Base-by-base conservation (phyloP, 2,888 invertebrate genomes). In the Drosophila mimica region DNA sequence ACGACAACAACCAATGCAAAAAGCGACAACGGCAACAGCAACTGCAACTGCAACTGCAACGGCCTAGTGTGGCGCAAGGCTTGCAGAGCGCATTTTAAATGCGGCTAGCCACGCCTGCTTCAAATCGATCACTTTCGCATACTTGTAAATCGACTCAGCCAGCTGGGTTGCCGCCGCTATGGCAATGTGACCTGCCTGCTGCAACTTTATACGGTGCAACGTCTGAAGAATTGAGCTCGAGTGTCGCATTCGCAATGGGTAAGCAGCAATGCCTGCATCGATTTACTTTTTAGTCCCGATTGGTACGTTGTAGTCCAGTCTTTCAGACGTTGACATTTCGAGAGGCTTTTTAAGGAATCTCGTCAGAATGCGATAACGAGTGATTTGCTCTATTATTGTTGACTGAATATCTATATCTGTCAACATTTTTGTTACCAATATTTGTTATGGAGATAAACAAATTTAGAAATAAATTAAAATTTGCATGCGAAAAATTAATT, bases 91-190 rank as follows among this genome's bases (percentile, higher is more conserved):
- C 76, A 79, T 83, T 81, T 64, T 59, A 78, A 82, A 84, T 79
- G 70, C 79, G 71, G 76, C 68, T 65, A 51, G 71, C 91, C 88
- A 90, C 88, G 91, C 88, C 88, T 83, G 88, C 74, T 59, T 88
- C 68, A 90, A 90, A 90, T 90, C 91, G 88, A 88, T 88, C 91
- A 88, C 88, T 88, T 88, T 88, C 91, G 89, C 86, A 89, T 88
- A 59, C 71, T 76, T 80, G 74, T 75, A 77, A 78, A 78, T 82
- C 81, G 76, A 83, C 52, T 66, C 46, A 60, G 34, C 65, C 76
- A 68, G 68, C 67, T 67, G 64, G 57, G 60, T 53, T 73, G 57
- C 59, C 38, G 53, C 46, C 52, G 40, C 62, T 77, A 53, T 46
- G 56, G 48, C 57, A 66, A 56, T 57, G 59, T 67, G 53, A 67